A percentile compares a stretch with the other conserved stretches of the same genome.
Conservation (phyloP, 1,140 invertebrate genomes). For the Heterodera schachtii region DNA sequence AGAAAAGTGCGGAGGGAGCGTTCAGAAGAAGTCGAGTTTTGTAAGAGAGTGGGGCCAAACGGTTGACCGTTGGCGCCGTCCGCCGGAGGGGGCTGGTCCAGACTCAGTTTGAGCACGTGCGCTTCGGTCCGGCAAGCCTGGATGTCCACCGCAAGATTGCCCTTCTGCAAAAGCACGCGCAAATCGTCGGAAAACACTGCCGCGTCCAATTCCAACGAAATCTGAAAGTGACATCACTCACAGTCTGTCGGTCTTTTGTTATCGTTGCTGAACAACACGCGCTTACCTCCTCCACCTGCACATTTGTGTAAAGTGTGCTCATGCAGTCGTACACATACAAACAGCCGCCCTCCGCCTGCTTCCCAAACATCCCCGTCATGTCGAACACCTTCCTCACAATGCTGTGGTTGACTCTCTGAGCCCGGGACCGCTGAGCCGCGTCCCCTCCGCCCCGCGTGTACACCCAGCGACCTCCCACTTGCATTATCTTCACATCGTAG, state of each 20-base stretch:
- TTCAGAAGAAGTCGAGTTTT: neutral
- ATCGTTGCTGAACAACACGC: too few species aligned
- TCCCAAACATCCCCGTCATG: neutral
- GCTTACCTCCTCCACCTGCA: neutral
- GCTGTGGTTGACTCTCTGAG: neutral
- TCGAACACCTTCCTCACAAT: slow-evolving; percentile 14
- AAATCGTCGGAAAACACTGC: neutral
- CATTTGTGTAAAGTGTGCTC: slow-evolving; percentile 12
- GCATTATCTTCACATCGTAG: slow-evolving; percentile 18
- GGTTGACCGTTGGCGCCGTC: neutral
- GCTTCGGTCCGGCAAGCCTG: slow-evolving; percentile 2
- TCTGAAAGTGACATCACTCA: neutral
- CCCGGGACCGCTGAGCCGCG: slow-evolving; percentile 1
- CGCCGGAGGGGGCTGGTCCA: neutral
- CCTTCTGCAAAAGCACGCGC: slow-evolving; percentile 7
- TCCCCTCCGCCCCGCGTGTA: slow-evolving; percentile 6
- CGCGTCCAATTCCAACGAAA: neutral
- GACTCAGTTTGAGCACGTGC: neutral
- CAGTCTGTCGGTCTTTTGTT: neutral
- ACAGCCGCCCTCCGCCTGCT: slow-evolving; percentile 2
- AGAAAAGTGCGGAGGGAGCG: slow-evolving; percentile 31
- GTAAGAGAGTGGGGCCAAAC: neutral
- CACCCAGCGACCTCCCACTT: neutral
- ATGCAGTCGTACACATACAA: slow-evolving; percentile 15
- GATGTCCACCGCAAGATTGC: neutral